Evolutionary conservation across 2,797 vertebrate species (phyloP).

Genomic region (Eulemur mongoz): DNA sequence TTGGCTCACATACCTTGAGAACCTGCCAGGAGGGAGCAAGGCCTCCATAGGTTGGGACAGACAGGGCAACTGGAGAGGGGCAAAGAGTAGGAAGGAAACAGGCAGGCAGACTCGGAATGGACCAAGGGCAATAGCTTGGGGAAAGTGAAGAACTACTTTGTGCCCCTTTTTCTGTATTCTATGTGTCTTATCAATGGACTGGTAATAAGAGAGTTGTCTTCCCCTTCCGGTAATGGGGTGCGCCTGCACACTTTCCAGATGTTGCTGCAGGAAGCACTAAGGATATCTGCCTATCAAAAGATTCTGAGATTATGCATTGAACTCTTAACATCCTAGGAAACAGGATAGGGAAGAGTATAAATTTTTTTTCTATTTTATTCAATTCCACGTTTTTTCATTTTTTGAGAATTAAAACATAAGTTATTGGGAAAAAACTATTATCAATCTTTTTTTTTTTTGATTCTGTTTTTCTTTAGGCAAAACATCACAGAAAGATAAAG

Average conservation of each 20-base stretch:
- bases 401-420: slow-evolving; percentile 7
- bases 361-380: background rate
- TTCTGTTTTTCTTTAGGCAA: background rate
- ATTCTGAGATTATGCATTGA: background rate
- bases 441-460: background rate
- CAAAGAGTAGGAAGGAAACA: background rate
- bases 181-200: background rate
- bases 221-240: background rate
- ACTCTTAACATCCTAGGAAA: background rate
- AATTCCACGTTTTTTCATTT: background rate
- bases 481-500: background rate
- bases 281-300: background rate
- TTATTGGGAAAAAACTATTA: background rate
- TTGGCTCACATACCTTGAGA: background rate
- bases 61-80: background rate
- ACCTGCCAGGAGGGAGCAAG: too few species aligned
- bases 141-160: background rate
- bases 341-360: background rate
- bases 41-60: background rate
- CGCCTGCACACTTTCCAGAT: background rate
- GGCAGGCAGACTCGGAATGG: background rate
- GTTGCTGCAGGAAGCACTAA: background rate
- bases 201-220: background rate
- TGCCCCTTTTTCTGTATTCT: background rate
- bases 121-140: background rate